Percentiles rank a stretch among this genome's conserved stretches.
Conservation (phyloP, 2,113 vertebrate genomes). For the Hippocampus zosterae region DNA sequence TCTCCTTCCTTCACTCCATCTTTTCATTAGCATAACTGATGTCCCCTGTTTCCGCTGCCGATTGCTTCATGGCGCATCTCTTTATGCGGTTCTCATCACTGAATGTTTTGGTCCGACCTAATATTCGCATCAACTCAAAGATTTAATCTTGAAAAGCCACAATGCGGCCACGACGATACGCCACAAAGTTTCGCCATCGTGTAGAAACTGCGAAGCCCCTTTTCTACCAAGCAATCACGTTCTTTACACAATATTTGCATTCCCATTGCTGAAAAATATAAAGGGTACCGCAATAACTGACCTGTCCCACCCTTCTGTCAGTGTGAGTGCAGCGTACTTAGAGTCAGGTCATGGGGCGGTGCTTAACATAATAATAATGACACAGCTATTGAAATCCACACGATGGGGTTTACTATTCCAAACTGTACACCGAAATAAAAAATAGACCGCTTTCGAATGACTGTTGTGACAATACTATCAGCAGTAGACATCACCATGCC, state of each 20-base stretch:
- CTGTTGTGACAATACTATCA: not conserved
- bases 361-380: not conserved
- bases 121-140: slow-evolving; percentile 14
- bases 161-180: not conserved
- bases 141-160: slow-evolving; percentile 12
- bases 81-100: slow-evolving; percentile 25
- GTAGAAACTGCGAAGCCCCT: not conserved
- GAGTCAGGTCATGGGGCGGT: not conserved
- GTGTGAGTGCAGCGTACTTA: not conserved
- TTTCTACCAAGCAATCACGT: not conserved
- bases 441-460: not conserved
- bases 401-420: not conserved
- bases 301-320: not conserved
- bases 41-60: slow-evolving; percentile 24
- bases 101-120: slow-evolving; percentile 27
- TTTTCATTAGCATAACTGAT: slow-evolving; percentile 61
- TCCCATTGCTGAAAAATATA: not conserved
- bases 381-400: not conserved
- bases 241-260: not conserved
- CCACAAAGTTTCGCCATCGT: not conserved
- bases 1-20: slow-evolving; percentile 38
- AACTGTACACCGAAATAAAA: not conserved
- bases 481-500: not conserved
- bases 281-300: not conserved
- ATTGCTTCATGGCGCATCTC: slow-evolving; percentile 33